These are phyloP conservation scores for Porites divaricata DNA, from an alignment of 92 coral and sea anemone species.

Conservation along the genomic window DNA sequence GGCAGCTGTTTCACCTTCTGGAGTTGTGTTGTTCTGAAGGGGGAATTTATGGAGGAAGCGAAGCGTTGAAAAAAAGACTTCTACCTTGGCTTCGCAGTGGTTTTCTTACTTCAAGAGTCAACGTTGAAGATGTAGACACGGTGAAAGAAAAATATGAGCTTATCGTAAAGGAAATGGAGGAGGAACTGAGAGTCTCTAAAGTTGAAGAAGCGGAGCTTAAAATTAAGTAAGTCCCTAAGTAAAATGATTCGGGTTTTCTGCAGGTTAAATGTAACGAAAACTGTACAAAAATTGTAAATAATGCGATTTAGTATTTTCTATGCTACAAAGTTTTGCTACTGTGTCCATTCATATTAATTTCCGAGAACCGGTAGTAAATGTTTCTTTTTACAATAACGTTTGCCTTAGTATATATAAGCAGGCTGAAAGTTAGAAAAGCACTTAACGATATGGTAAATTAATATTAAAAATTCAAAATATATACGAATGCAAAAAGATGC, in stretches of 20 bases:
- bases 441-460: no score
- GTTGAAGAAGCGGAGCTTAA: constrained; percentile 69
- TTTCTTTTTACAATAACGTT: no score
- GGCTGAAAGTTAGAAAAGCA: no score
- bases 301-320: no score
- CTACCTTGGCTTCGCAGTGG: constrained; percentile 80
- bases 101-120: constrained; percentile 42
- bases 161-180: constrained; percentile 63
- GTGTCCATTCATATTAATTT: no score
- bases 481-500: neutral
- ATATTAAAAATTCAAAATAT: no score
- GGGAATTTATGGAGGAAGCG: constrained; percentile 73
- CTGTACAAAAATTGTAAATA: neutral
- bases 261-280: neutral
- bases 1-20: constrained; percentile 82
- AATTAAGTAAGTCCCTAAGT: constrained; percentile 59
- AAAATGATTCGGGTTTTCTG: neutral
- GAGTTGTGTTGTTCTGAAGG: constrained; percentile 81
- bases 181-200: constrained; percentile 70
- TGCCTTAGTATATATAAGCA: no score
- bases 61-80: constrained; percentile 69
- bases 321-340: no score
- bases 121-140: constrained; percentile 43
- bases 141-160: constrained; percentile 70
- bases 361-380: no score